A percentile compares a stretch with the other conserved stretches of the same genome.
These are phyloP conservation scores for Megalops cyprinoides DNA, from an alignment of 2,797 vertebrate species.

Conservation along the genomic window DNA sequence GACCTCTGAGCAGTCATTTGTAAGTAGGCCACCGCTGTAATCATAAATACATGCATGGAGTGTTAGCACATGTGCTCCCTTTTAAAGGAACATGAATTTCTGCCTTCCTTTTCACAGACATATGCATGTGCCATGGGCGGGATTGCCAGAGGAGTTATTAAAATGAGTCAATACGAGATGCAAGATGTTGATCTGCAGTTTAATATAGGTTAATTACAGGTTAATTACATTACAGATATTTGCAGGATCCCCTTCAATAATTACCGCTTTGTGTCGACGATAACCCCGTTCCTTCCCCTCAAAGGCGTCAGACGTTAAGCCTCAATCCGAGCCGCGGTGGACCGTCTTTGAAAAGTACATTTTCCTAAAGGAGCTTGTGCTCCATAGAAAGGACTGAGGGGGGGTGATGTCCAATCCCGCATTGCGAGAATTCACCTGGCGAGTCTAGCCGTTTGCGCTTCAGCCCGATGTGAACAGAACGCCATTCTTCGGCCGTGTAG, in stretches of 20 bases:
- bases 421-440: background rate
- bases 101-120: slow-evolving; percentile 36
- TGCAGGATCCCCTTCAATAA: background rate
- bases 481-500: background rate
- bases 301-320: background rate
- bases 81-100: slow-evolving; percentile 36
- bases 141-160: background rate
- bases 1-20: slow-evolving; percentile 46
- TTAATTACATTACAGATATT: slow-evolving; percentile 13
- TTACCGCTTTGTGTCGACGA: background rate
- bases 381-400: background rate
- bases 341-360: background rate
- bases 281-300: background rate
- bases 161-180: background rate
- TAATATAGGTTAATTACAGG: slow-evolving; percentile 11
- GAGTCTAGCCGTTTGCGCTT: slow-evolving; percentile 8
- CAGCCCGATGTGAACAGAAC: slow-evolving; percentile 11
- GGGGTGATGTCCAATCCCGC: background rate
- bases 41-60: slow-evolving; percentile 58
- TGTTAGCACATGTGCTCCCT: slow-evolving; percentile 34
- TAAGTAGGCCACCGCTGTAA: slow-evolving; percentile 53
- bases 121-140: background rate
- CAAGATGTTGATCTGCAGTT: background rate
- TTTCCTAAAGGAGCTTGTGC: background rate
- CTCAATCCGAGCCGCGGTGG: background rate